A percentile compares a stretch with the other conserved stretches of the same genome.
These are phyloP conservation scores for Apotomis betuletana DNA, from an alignment of 2,888 invertebrate genomes.

Conservation along the genomic window DNA sequence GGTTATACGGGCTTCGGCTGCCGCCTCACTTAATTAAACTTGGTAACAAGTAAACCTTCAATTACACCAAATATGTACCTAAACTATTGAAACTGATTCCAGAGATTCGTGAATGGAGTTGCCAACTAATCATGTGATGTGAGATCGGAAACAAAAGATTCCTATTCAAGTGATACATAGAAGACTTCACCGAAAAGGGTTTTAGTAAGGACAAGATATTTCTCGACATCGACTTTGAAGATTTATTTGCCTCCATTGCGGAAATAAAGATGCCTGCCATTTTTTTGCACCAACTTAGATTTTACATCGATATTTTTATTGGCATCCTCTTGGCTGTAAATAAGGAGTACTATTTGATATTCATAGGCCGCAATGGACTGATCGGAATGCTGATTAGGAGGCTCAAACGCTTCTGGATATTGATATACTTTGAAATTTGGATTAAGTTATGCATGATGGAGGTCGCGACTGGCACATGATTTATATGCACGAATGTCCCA, in stretches of 20 bases:
- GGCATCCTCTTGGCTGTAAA: constrained; percentile 24
- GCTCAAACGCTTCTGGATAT: constrained; percentile 35
- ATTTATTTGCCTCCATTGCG: neutral
- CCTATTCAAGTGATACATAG: neutral
- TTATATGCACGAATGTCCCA: neutral
- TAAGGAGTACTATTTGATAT: constrained; percentile 33
- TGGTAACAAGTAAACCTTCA: constrained; percentile 11
- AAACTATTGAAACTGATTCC: neutral
- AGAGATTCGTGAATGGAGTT: neutral
- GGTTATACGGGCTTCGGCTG: constrained; percentile 11
- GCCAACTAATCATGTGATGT: neutral
- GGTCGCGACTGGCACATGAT: neutral
- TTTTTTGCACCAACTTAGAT: constrained; percentile 2
- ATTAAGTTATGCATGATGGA: constrained; percentile 22
- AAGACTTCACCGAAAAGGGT: neutral
- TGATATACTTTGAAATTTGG: constrained; percentile 35
- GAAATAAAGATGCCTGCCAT: constrained; percentile 6
- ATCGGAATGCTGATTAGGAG: constrained; percentile 42
- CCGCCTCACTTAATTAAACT: constrained; percentile 31
- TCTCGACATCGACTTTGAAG: neutral
- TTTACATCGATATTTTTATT: constrained; percentile 31
- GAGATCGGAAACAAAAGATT: neutral
- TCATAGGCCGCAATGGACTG: constrained; percentile 35
- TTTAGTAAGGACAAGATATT: neutral
- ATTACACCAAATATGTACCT: constrained; percentile 7